Evolutionary conservation across 2,113 vertebrate genomes (phyloP).

Genomic region (Alethe diademata): DNA sequence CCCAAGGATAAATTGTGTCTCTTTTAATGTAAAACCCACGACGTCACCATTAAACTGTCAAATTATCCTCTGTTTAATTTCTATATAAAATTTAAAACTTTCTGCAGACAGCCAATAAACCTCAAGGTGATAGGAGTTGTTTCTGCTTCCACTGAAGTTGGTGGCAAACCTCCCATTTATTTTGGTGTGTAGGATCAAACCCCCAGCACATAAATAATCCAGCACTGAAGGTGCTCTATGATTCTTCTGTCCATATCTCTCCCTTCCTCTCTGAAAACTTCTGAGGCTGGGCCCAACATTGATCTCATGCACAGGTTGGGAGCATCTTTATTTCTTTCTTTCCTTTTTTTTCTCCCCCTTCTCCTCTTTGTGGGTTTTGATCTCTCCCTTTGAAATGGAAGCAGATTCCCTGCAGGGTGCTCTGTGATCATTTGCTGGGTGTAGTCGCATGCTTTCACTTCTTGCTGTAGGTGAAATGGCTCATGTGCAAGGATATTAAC

Average conservation of each 20-base stretch:
- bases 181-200: constrained; percentile 49
- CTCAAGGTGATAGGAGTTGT: constrained; percentile 42
- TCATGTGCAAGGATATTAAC: constrained; percentile 58
- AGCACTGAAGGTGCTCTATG: not conserved
- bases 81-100: constrained; percentile 9
- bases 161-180: constrained; percentile 52
- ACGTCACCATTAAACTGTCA: constrained; percentile 40
- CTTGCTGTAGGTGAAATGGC: constrained; percentile 60
- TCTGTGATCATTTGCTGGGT: constrained; percentile 56
- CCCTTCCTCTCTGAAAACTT: constrained; percentile 21
- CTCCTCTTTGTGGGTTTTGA: constrained; percentile 37
- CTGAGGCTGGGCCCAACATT: constrained; percentile 42
- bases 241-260: constrained; percentile 8
- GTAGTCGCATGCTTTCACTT: constrained; percentile 66
- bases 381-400: constrained; percentile 65
- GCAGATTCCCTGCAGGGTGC: constrained; percentile 56
- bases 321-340: not conserved
- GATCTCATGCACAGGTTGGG: constrained; percentile 34
- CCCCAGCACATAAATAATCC: constrained; percentile 44
- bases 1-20: constrained; percentile 13
- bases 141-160: constrained; percentile 45
- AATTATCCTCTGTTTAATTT: constrained; percentile 47
- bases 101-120: constrained; percentile 22
- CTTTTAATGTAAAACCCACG: not conserved
- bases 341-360: not conserved